Base-by-base conservation (phyloP, 2,113 vertebrate genomes). In the Apus apus region DNA sequence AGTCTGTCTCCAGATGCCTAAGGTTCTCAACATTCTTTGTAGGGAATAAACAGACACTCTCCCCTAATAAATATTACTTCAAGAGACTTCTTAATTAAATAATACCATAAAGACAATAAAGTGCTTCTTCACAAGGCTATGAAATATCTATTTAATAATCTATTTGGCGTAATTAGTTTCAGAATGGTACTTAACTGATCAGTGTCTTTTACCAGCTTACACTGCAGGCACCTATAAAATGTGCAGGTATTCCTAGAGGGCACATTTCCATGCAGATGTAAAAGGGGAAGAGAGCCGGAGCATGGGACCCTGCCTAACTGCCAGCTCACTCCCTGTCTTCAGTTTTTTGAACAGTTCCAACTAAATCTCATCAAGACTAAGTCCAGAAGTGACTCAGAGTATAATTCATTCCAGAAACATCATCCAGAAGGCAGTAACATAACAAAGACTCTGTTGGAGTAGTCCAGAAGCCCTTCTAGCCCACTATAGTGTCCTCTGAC, bases 41-140 rank as follows among this genome's bases (percentile, higher is more conserved):
- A 48, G 30, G 12, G 40, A 61, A 81, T 54, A 79, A 85, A 51
- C 18, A 78, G 15, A 34, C 48, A 72, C 61, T 65, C 53, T 87
- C 64, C 40, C 25, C 30, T 82, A 82, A 46, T 72, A 81, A 81
- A 29, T 51, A 90, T 25, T 67, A 87, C 72, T 81, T 92, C 70
- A 90, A 85, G 62, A 89, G 81, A 87, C 32, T 78, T 76, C 58
- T 89, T 97, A 88, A 96, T 94, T 80, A 94, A 90, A 80, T 71
- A 87, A 85, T 64, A 78, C 4, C 19, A 71, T 78, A 29, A 89
- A 92, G 70, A 56, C 73, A 94, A 77, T 67, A 53, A 61, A 84
- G 26, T 36, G 15, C 67, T 70, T 85, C 53, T 94, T 92, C 72
- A 78, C 16, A 85, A 71, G 14, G 45, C 53, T 65, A 89, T 82